Conservation (phyloP, 2,113 vertebrate species). For the Smithornis capensis region DNA sequence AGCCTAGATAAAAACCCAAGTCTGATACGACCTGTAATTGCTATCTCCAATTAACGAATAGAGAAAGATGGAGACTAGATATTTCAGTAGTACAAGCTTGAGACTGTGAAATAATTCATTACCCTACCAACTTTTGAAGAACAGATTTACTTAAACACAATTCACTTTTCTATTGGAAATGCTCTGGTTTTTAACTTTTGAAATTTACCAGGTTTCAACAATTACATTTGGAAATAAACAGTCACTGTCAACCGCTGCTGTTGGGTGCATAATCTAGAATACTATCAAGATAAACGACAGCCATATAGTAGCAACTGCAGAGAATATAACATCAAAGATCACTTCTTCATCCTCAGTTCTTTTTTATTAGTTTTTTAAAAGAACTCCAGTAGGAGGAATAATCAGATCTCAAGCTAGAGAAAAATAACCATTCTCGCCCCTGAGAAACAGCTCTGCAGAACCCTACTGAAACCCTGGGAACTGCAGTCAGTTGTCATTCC, state of each 20-base stretch:
- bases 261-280: background rate
- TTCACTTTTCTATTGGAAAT: background rate
- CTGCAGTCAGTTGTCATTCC: background rate
- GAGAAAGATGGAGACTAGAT: background rate
- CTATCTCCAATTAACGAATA: background rate
- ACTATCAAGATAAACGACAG: background rate
- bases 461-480: background rate
- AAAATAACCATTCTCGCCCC: background rate
- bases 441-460: constrained; percentile 8
- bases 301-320: background rate
- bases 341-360: background rate
- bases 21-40: background rate
- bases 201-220: background rate
- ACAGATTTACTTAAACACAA: background rate
- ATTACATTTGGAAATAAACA: background rate
- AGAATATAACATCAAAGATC: background rate
- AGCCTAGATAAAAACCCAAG: background rate
- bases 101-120: background rate
- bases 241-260: background rate
- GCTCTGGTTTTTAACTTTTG: background rate
- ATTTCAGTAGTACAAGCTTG: background rate
- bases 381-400: background rate
- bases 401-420: background rate
- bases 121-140: background rate
- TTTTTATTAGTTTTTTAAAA: background rate